These are phyloP conservation scores for Brachionus koreanus DNA, from an alignment of 1,140 invertebrate genomes.

Conservation along the genomic window DNA sequence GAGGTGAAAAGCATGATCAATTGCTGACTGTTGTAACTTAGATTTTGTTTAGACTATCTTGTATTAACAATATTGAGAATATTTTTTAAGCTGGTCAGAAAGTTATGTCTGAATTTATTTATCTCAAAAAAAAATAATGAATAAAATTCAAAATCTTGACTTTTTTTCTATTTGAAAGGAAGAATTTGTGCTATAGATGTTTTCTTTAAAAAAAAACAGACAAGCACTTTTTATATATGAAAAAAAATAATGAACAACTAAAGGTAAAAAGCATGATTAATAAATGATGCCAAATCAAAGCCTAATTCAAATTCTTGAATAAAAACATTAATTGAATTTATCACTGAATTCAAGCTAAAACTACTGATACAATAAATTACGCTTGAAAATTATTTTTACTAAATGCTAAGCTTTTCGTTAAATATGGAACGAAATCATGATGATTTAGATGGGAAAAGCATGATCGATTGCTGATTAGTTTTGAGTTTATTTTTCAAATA, in stretches of 20 bases:
- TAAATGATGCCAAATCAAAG: not conserved
- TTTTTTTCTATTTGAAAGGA: not conserved
- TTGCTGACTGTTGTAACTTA: not conserved
- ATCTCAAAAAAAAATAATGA: not conserved
- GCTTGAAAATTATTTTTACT: too few relatives aligned
- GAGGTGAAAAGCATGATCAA: constrained; percentile 34
- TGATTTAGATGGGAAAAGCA: not conserved
- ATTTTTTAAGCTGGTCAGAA: not conserved
- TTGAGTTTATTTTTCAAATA: not conserved
- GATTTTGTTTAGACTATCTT: not conserved
- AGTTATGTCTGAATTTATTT: not conserved
- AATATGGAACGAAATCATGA: not conserved
- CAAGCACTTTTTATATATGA: not conserved
- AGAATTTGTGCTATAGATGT: too few relatives aligned
- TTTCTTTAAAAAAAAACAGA: not conserved
- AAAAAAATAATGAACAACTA: not conserved
- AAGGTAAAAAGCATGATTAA: not conserved
- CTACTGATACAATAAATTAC: too few relatives aligned
- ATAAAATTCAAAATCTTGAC: not conserved
- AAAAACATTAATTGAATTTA: not conserved
- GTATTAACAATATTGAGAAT: not conserved
- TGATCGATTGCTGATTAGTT: constrained; percentile 2
- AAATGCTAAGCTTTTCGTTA: too few relatives aligned
- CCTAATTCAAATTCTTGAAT: not conserved
- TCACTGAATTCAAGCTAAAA: not conserved